A percentile compares a stretch with the other conserved stretches of the same genome.
phyloP scores from a whole-genome alignment of 2,113 vertebrate species.

The Paraplagusia blochii region DNA sequence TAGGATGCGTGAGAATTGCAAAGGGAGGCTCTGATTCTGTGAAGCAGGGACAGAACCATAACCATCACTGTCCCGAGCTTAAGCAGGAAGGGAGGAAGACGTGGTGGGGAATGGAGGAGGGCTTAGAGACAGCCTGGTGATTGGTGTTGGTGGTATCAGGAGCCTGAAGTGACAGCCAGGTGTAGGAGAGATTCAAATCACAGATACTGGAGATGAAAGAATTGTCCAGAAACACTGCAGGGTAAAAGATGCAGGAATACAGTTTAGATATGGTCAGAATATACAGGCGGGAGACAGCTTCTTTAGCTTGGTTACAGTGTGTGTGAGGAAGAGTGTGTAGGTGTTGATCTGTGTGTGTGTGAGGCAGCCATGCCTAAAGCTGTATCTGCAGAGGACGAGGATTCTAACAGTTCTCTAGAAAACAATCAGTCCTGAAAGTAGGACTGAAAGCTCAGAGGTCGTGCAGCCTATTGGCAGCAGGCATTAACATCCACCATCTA shows the following conservation, averaged over 20 bases:
- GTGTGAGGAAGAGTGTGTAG: background rate
- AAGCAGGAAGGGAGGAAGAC: too few species aligned
- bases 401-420: slow-evolving; percentile 41
- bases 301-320: slow-evolving; percentile 13
- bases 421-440: slow-evolving; percentile 24
- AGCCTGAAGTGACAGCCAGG: slow-evolving; percentile 28
- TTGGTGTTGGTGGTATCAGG: background rate
- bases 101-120: background rate
- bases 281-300: slow-evolving; percentile 24
- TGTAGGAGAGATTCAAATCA: slow-evolving; percentile 17
- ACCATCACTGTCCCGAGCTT: too few species aligned
- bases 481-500: slow-evolving; percentile 10
- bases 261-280: slow-evolving; percentile 33
- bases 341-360: slow-evolving; percentile 15
- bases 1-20: too few species aligned
- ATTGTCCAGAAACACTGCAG: slow-evolving; percentile 24
- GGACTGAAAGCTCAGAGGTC: slow-evolving; percentile 25
- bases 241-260: slow-evolving; percentile 28
- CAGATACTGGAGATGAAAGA: slow-evolving; percentile 15
- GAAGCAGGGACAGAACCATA: slow-evolving; percentile 47
- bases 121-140: slow-evolving; percentile 1
- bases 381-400: slow-evolving; percentile 44
- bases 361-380: slow-evolving; percentile 35
- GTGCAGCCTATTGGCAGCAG: background rate
- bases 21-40: slow-evolving; percentile 44